Percentiles rank a stretch among this genome's conserved stretches.
Conservation (phyloP, 2,797 vertebrate genomes). For the Phylloscopus collybita region DNA sequence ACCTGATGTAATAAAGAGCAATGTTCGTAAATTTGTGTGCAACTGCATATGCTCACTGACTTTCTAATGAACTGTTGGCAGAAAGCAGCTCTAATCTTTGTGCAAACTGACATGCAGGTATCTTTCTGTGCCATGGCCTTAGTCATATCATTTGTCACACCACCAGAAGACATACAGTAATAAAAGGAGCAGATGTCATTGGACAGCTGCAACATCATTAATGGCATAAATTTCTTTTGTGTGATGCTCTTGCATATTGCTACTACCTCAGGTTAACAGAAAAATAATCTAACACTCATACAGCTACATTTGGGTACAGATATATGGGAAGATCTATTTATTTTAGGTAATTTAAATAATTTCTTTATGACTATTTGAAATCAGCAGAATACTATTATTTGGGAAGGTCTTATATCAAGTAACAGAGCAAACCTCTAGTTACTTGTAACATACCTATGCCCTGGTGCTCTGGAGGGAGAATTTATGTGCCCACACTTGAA, state of each 20-base stretch:
- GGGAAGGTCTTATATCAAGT: not conserved
- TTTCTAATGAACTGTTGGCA: not conserved
- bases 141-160: not conserved
- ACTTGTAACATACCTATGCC: not conserved
- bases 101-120: not conserved
- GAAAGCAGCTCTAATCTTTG: not conserved
- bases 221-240: not conserved
- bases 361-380: not conserved
- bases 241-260: not conserved
- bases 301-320: not conserved
- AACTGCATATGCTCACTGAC: not conserved
- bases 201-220: constrained; percentile 18
- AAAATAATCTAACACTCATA: not conserved
- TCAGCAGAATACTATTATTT: not conserved
- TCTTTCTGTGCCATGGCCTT: not conserved
- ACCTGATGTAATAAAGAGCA: not conserved
- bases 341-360: not conserved
- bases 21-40: not conserved
- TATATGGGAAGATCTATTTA: not conserved
- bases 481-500: not conserved
- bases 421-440: not conserved
- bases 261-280: not conserved
- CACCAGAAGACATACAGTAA: not conserved
- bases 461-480: not conserved
- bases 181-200: constrained; percentile 26